Evolutionary conservation across 2,888 invertebrate genomes (phyloP).

Genomic region (Zhuqinia jingwanae): DNA sequence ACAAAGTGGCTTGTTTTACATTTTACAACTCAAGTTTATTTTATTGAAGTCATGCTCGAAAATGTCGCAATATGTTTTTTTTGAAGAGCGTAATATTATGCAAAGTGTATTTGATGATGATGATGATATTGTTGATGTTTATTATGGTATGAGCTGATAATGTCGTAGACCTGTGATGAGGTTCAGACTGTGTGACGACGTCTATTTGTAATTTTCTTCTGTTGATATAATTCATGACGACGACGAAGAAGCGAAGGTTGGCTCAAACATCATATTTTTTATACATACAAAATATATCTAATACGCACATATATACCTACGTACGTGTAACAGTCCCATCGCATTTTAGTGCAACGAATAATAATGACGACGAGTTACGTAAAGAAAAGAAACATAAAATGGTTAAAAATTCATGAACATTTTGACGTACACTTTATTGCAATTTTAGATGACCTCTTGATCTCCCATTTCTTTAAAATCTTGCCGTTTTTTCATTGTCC

Average conservation of each 20-base stretch:
- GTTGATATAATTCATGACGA: constrained; percentile 52
- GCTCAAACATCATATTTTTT: constrained; percentile 1
- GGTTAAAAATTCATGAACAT: constrained; percentile 65
- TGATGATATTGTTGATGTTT: background rate
- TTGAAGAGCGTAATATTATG: constrained; percentile 23
- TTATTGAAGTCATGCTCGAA: constrained; percentile 35
- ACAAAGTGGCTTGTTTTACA: constrained; percentile 47
- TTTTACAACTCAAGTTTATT: constrained; percentile 41
- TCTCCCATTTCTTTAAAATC: constrained; percentile 49
- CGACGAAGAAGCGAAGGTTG: no score
- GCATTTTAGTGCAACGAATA: background rate
- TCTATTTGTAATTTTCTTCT: constrained; percentile 41
- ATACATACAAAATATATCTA: constrained; percentile 7
- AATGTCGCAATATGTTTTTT: constrained; percentile 53
- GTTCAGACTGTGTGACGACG: constrained; percentile 60
- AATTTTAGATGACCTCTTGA: constrained; percentile 66
- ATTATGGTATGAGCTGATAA: background rate
- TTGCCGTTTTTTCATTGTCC: constrained; percentile 11
- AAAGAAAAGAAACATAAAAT: constrained; percentile 51
- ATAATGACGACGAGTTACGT: constrained; percentile 49
- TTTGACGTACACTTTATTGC: constrained; percentile 70
- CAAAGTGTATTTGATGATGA: background rate
- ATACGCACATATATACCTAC: constrained; percentile 7
- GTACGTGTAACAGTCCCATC: background rate
- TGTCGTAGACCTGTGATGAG: constrained; percentile 1